Evolutionary conservation across 2,888 invertebrate species (phyloP), one percentile per base, ranked within the genome.

Genomic region (Zaprionus obscuricornis): DNA sequence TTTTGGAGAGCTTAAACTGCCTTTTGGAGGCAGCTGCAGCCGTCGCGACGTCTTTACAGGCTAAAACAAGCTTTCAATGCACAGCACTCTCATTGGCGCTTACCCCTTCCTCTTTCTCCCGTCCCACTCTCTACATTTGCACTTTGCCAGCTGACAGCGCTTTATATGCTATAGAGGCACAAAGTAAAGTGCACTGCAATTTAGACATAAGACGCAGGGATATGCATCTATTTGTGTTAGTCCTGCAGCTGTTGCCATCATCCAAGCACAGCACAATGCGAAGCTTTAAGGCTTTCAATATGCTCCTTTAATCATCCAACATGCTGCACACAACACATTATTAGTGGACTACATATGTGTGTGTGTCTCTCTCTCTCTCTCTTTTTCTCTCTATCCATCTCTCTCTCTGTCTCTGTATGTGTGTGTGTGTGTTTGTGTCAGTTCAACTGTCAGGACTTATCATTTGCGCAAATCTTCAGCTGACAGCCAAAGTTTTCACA

Each of bases 361-460:
- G 7, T 6, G 11, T 20, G 13, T 7, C 18, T 31, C 6, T 18
- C 4, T 8, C 14, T 42, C 3, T 42, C 7, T 14, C 2, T 8
- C n/a, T 27, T 7, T 42, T 5, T 29, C 0, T 18, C 10, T 31
- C 6, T 0, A 3, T 29, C 3, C 8, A 5, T 18, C 0, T 10
- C 10, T 46, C 22, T 26, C 31, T 60, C 16, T 29, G 8, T 39
- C 13, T 37, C 22, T 8, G 0, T 18, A 24, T 37, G 14, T 24
- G 3, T 10, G 3, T 10, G 5, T 17, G 2, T 42, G 11, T 42
- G 14, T 40, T 47, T 40, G n/a, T n/a, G n/a, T 31, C 17, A 52
- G 52, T 39, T 67, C 46, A 68, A 50, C 64, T 68, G 64, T 64
- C 68, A 54, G 58, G 11, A 27, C 43, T 51, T 68, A 64, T 68